Evolutionary conservation across 2,113 vertebrate species (phyloP), one percentile per base, ranked within the genome.

Genomic region (Merops nubicus): DNA sequence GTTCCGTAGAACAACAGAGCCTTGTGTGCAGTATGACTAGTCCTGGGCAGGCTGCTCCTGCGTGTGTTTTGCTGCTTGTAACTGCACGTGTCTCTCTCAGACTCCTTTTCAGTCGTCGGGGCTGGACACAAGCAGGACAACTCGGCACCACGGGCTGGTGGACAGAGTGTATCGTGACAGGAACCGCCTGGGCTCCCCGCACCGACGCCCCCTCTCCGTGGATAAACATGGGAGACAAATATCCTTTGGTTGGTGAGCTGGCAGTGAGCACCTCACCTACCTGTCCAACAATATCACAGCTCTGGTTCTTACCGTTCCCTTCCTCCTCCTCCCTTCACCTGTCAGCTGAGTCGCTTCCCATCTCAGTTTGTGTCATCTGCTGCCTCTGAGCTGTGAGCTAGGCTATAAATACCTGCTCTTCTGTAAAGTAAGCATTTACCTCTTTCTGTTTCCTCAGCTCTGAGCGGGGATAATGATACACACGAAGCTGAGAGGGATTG

Each of bases 181-280:
- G 0, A 99, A 99, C 97, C 99, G 99, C 50, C 98, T 99, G 17
- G 99, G 99, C 68, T 99, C 99, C 23, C 99, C 99, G 0, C 99
- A 99, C 88, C 99, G 99, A 47, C 98, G 99, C 51, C 99, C 99
- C 4, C 98, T 99, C 45, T 99, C 99, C 2, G 99, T 99, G 85
- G 99, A 99, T 93, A 99, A 99, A 75, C 99, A 99, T 2, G 99
- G 99, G 69, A 97, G 99, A 54, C 99, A 99, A 97, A 99, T 99
- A 99, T 99, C 99, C 99, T 99, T 99, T 96, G 75, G 7, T 3
- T 56, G 10, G 5, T 25, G 73, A 18, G 31, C 63, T 33, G 19
- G 42, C 43, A 12, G 6, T 2, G 11, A 63, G 15, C 31, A 12
- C 34, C 11, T 17, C 31, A 12, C 31, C 11, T 17, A 0, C 79